phyloP scores from a whole-genome alignment of 2,888 invertebrate species.

The Clivina fossor region DNA sequence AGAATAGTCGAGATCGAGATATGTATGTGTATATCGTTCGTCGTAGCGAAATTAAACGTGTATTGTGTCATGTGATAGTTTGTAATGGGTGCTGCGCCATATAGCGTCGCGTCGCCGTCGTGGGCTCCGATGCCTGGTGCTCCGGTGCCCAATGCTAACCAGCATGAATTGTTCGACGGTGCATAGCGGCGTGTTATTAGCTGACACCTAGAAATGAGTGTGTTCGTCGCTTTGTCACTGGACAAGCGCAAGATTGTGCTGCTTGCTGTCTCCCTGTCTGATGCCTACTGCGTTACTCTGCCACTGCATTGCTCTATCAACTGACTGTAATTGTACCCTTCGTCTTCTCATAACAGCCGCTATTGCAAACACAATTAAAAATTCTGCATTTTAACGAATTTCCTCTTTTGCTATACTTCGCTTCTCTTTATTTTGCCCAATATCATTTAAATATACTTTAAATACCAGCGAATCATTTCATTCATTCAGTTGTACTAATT shows the following conservation, averaged over 20 bases:
- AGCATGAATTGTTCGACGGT: constrained; percentile 15
- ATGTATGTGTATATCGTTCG: background rate
- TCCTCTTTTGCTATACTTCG: too few species aligned
- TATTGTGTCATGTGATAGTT: constrained; percentile 13
- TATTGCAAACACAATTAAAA: background rate
- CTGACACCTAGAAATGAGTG: constrained; percentile 6
- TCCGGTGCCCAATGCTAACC: too few species aligned
- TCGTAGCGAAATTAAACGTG: constrained; percentile 11
- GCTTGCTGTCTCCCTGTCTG: background rate
- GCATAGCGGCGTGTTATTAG: constrained; percentile 27
- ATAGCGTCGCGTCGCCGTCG: too few species aligned
- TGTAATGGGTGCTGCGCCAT: too few species aligned
- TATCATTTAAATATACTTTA: too few species aligned
- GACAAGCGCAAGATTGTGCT: background rate
- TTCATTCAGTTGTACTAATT: too few species aligned
- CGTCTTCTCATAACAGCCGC: background rate
- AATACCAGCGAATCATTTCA: too few species aligned
- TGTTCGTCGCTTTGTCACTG: background rate
- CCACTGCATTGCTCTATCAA: background rate
- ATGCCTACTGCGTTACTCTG: background rate
- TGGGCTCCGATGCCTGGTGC: too few species aligned
- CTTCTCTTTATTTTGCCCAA: too few species aligned
- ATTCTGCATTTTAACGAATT: constrained; percentile 12
- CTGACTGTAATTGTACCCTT: constrained; percentile 19
- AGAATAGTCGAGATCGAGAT: too few species aligned